Percentiles rank a stretch among this genome's conserved stretches.
These are phyloP conservation scores for Strigamia transsilvanica DNA, from an alignment of 2,888 invertebrate genomes.

Conservation along the genomic window DNA sequence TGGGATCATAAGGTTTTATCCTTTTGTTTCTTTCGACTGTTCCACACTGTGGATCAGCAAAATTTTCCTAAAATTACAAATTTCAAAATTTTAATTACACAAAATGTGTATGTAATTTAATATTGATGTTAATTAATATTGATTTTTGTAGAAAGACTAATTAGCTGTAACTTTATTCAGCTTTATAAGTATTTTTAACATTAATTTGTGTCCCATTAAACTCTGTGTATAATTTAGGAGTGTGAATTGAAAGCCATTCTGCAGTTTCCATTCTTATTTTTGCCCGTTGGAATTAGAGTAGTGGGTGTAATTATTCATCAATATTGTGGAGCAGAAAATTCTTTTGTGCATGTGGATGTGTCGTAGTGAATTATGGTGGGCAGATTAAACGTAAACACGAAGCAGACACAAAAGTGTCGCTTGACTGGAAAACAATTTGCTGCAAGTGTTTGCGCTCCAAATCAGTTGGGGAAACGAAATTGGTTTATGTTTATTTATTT, in stretches of 20 bases:
- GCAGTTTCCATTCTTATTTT: background rate
- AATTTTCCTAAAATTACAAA: no score
- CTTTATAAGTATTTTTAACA: no score
- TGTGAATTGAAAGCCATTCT: background rate
- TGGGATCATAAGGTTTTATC: no score
- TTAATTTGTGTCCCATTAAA: background rate
- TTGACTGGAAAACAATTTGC: constrained; percentile 30
- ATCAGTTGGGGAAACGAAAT: constrained; percentile 25
- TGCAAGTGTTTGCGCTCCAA: constrained; percentile 30
- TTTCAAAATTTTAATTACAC: no score
- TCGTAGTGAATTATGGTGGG: constrained; percentile 7
- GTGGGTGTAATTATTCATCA: constrained; percentile 15
- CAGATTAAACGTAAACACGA: constrained; percentile 23
- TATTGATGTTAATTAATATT: no score
- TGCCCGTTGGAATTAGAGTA: background rate
- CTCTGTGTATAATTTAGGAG: background rate
- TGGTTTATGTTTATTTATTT: constrained; percentile 30
- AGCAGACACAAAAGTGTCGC: constrained; percentile 30
- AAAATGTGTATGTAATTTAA: no score
- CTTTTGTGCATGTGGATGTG: constrained; percentile 26
- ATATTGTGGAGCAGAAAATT: background rate
- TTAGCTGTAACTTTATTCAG: no score
- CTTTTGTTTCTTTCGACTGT: no score
- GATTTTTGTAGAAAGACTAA: no score
- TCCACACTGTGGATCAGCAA: no score